Conservation (phyloP, 2,797 vertebrate genomes). For the Leptatherina wallacei region DNA sequence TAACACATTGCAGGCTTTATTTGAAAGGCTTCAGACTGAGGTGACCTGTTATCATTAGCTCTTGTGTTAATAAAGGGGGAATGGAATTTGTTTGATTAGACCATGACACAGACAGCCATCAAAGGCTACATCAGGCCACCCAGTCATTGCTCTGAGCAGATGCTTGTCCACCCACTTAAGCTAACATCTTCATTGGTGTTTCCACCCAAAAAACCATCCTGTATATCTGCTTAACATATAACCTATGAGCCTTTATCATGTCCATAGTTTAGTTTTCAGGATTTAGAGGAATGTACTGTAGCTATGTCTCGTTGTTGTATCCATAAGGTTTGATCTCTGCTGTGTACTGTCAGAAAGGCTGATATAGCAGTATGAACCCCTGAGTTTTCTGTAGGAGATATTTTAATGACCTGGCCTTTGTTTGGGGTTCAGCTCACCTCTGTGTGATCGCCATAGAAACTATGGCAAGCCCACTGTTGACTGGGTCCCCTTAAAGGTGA, state of each 20-base stretch:
- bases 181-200: slow-evolving; percentile 69
- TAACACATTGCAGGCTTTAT: slow-evolving; percentile 41
- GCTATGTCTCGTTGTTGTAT: slow-evolving; percentile 50
- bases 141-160: slow-evolving; percentile 67
- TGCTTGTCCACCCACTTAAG: slow-evolving; percentile 50
- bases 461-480: slow-evolving; percentile 60
- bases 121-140: slow-evolving; percentile 72
- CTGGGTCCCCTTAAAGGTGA: slow-evolving; percentile 80
- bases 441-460: slow-evolving; percentile 62
- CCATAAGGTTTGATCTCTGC: slow-evolving; percentile 71
- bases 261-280: slow-evolving; percentile 57
- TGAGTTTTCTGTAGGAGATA: slow-evolving; percentile 79
- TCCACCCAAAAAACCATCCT: slow-evolving; percentile 63
- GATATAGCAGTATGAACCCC: slow-evolving; percentile 70
- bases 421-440: slow-evolving; percentile 75
- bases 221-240: slow-evolving; percentile 41
- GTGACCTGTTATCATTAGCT: slow-evolving; percentile 58
- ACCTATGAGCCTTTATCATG: slow-evolving; percentile 31
- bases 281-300: slow-evolving; percentile 37
- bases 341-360: slow-evolving; percentile 66
- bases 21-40: slow-evolving; percentile 55
- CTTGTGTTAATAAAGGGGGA: slow-evolving; percentile 53
- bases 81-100: slow-evolving; percentile 63
- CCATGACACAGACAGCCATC: slow-evolving; percentile 65
- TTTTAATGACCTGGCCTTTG: slow-evolving; percentile 85